Evolutionary conservation across 1,140 invertebrate genomes (phyloP).

Genomic region (Mesaphorura yosii): DNA sequence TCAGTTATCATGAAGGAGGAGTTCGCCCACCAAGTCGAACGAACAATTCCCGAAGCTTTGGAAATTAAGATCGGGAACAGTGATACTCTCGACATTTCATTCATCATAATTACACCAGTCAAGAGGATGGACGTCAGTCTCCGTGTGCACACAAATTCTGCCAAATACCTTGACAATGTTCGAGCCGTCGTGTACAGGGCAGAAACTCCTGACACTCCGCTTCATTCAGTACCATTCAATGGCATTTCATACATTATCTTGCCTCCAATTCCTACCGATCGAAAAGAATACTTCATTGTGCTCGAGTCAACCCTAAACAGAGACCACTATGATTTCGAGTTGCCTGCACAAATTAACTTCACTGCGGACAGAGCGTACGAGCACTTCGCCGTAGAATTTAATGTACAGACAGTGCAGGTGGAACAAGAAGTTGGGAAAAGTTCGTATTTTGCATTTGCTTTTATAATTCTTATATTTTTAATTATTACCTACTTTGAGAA

Average conservation of each 20-base stretch:
- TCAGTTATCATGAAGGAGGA: slow-evolving; percentile 19
- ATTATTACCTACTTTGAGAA: slow-evolving; percentile 22
- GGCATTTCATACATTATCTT: slow-evolving; percentile 27
- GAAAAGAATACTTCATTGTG: slow-evolving; percentile 22
- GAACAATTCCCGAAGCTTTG: slow-evolving; percentile 24
- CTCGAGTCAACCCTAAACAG: slow-evolving; percentile 25
- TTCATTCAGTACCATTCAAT: slow-evolving; percentile 22
- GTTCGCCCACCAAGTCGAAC: slow-evolving; percentile 20
- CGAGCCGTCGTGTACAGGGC: slow-evolving; percentile 19
- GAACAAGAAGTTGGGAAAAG: slow-evolving; percentile 30
- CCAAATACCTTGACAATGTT: slow-evolving; percentile 21
- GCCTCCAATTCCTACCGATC: slow-evolving; percentile 28
- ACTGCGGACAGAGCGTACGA: slow-evolving; percentile 22
- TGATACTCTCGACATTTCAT: slow-evolving; percentile 19
- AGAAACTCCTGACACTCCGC: slow-evolving; percentile 17
- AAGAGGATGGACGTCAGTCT: slow-evolving; percentile 25
- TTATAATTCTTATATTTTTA: slow-evolving; percentile 21
- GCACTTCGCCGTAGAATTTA: slow-evolving; percentile 26
- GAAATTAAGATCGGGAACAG: slow-evolving; percentile 22
- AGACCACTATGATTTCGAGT: slow-evolving; percentile 20
- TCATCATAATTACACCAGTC: slow-evolving; percentile 22
- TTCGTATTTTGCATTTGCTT: slow-evolving; percentile 25
- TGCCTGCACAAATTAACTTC: slow-evolving; percentile 26
- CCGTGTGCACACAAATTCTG: slow-evolving; percentile 21
- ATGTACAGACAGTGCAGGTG: slow-evolving; percentile 18